Evolutionary conservation across 2,888 invertebrate genomes (phyloP).

Genomic region (Brenthis ino): DNA sequence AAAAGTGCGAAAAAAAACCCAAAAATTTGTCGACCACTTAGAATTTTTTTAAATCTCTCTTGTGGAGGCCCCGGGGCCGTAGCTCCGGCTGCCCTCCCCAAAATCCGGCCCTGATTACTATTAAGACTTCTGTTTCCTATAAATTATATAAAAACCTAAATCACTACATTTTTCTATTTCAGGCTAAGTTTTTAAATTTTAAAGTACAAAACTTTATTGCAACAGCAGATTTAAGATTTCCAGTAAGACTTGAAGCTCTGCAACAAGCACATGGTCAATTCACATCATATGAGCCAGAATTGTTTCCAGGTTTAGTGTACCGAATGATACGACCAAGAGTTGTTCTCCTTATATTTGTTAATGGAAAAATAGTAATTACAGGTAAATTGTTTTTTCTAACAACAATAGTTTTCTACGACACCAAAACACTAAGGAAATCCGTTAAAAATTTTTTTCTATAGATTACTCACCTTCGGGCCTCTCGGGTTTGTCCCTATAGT

Average conservation of each 20-base stretch:
- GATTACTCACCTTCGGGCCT: no score
- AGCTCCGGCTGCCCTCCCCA: no score
- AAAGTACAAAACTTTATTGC: conserved; percentile 90
- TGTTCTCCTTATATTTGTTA: conserved; percentile 99
- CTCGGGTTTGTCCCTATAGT: no score
- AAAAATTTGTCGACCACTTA: no score
- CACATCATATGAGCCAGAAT: conserved; percentile 97
- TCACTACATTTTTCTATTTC: conserved; percentile 15
- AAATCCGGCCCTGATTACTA: no score
- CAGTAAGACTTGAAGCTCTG: conserved; percentile 87
- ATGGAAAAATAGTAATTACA: conserved; percentile 99
- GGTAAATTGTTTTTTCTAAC: conserved; percentile 54
- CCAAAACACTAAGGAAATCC: no score
- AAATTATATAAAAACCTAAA: no score
- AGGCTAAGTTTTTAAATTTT: conserved; percentile 89
- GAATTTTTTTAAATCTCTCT: no score
- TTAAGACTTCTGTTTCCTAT: no score
- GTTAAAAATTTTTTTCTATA: not conserved
- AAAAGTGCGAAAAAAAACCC: no score
- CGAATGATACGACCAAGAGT: conserved; percentile 98
- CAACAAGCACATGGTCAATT: conserved; percentile 89
- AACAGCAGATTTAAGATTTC: conserved; percentile 89
- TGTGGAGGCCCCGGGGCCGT: no score
- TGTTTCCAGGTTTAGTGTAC: conserved; percentile 99
- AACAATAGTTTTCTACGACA: no score